A percentile compares a stretch with the other conserved stretches of the same genome.
These are phyloP conservation scores for Potamarius usumacintae DNA, from an alignment of 2,113 vertebrate genomes.

Conservation along the genomic window DNA sequence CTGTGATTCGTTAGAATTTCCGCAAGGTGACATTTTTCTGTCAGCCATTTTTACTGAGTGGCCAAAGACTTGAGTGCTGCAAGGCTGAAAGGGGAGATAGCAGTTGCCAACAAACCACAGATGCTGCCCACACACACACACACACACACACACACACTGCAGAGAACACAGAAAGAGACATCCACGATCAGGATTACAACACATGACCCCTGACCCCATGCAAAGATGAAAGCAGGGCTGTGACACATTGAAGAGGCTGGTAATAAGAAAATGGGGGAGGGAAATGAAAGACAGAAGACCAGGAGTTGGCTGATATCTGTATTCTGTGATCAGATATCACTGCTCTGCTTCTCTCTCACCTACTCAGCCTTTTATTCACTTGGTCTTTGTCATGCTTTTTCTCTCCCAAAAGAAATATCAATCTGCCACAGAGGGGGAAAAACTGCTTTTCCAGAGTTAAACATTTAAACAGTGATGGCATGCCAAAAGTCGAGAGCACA, in stretches of 20 bases:
- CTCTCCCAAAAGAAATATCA: not conserved
- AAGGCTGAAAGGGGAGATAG: slow-evolving; percentile 15
- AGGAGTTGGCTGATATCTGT: not conserved
- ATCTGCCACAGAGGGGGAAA: not conserved
- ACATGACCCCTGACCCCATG: slow-evolving; percentile 49
- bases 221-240: slow-evolving; percentile 47
- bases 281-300: not conserved
- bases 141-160: slow-evolving; percentile 1
- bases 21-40: slow-evolving; percentile 30
- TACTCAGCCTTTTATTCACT: not conserved
- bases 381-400: not conserved
- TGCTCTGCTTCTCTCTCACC: slow-evolving; percentile 32
- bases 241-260: slow-evolving; percentile 12
- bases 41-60: slow-evolving; percentile 40
- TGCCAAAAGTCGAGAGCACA: not conserved
- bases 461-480: not conserved
- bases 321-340: slow-evolving; percentile 45
- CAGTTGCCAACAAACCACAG: not conserved
- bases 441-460: not conserved
- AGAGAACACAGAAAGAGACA: not conserved
- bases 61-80: slow-evolving; percentile 14
- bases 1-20: slow-evolving; percentile 27
- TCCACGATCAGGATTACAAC: slow-evolving; percentile 34
- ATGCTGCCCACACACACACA: slow-evolving; percentile 6
- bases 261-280: slow-evolving; percentile 32